A percentile compares a stretch with the other conserved stretches of the same genome.
Evolutionary conservation across 2,797 vertebrate genomes (phyloP).

Genomic region (Poeciliopsis paucimaculata): DNA sequence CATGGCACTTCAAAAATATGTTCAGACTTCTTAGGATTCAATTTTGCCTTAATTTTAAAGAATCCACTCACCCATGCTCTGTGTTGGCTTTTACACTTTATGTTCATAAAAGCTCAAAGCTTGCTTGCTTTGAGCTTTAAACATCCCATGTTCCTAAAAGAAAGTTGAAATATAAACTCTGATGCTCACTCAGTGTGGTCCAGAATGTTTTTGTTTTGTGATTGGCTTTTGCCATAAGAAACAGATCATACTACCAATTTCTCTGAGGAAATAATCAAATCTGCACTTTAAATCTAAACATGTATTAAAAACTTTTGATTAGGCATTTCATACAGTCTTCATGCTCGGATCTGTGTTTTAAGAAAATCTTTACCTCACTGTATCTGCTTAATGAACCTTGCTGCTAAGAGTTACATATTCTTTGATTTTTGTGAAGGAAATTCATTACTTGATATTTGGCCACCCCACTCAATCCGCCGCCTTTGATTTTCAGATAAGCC

Average conservation of each 20-base stretch:
- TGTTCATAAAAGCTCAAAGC: not conserved
- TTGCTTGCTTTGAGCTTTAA: not conserved
- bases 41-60: not conserved
- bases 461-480: slow-evolving; percentile 14
- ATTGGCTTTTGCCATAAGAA: not conserved
- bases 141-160: not conserved
- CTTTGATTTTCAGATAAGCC: slow-evolving; percentile 13
- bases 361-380: slow-evolving; percentile 48
- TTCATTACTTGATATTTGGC: slow-evolving; percentile 42
- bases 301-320: slow-evolving; percentile 37
- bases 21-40: not conserved
- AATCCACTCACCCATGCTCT: not conserved
- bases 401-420: slow-evolving; percentile 28
- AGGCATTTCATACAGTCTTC: slow-evolving; percentile 39
- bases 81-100: not conserved
- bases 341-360: slow-evolving; percentile 32
- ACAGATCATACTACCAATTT: not conserved
- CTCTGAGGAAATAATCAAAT: slow-evolving; percentile 20
- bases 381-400: slow-evolving; percentile 16
- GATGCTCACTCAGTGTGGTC: not conserved
- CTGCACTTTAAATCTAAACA: slow-evolving; percentile 27
- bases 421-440: slow-evolving; percentile 48
- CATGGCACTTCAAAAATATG: not conserved
- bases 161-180: not conserved
- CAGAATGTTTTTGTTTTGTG: not conserved